These are phyloP conservation scores for Capreolus pygargus DNA, from an alignment of 2,113 vertebrate genomes.

Conservation along the genomic window DNA sequence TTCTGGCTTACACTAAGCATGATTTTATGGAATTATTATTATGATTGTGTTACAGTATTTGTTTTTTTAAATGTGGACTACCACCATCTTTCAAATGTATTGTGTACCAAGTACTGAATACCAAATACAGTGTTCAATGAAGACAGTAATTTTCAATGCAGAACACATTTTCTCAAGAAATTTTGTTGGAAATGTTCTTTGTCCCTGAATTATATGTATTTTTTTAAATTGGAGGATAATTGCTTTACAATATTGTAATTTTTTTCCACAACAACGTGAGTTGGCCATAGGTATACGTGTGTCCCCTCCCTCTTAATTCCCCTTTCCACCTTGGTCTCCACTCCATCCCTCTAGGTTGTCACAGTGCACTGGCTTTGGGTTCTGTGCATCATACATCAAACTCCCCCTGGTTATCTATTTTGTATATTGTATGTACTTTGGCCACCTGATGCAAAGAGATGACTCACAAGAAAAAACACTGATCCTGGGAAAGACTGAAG, in stretches of 20 bases:
- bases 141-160: constrained; percentile 12
- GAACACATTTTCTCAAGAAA: constrained; percentile 5
- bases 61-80: constrained; percentile 22
- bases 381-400: background rate
- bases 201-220: background rate
- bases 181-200: background rate
- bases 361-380: background rate
- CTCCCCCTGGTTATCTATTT: background rate
- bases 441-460: background rate
- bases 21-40: background rate
- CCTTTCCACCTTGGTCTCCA: background rate
- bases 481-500: background rate
- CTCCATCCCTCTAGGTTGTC: background rate
- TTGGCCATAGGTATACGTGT: background rate
- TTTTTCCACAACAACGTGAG: background rate
- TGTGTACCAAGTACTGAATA: background rate
- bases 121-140: background rate
- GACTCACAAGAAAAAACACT: background rate
- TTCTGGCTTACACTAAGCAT: background rate
- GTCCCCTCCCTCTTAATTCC: background rate
- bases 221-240: background rate
- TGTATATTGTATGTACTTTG: background rate
- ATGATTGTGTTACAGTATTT: background rate
- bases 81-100: background rate
- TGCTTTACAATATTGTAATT: background rate